Evolutionary conservation across 2,113 vertebrate species (phyloP), one percentile per base, ranked within the genome.

Genomic region (Tragulus kanchil): DNA sequence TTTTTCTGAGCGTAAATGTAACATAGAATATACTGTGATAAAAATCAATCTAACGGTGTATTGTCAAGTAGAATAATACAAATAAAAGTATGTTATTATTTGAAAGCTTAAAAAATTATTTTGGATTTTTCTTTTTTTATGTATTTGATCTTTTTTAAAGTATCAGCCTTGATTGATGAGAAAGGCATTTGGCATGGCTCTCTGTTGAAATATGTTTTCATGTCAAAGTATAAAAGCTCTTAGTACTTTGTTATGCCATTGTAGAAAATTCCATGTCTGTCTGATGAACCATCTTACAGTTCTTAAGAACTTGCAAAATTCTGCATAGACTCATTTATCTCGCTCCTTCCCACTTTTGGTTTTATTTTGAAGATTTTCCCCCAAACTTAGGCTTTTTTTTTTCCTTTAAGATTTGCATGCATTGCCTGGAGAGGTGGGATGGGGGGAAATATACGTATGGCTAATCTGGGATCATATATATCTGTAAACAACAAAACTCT

Each of bases 31-130:
- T 75, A 93, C 28, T 69, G 23, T 52, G 50, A 56, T 84, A 83
- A 89, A 85, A 81, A 90, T 65, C 58, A 19, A 78, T 89, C 23
- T 69, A 85, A 81, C 5, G 25, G 6, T 4, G 61, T 78, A 50
- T 54, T 94, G 13, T 75, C 45, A 73, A 96, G 67, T 65, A 77
- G 36, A 92, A 65, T 65, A 94, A 45, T 82, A 85, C 7, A 75
- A 90, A 95, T 81, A 54, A 50, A 59, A 85, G 4, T 64, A 75
- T 36, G 8, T 15, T 85, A 82, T 89, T 71, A 65, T 16, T 83
- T 90, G 11, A 90, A 89, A 83, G 67, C 5, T 12, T 90, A 84
- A 79, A 14, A 79, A 94, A 52, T 85, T 58, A 85, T 6, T 58
- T 85, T 36, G 6, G 2, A 4, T 31, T 69, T 89, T 90, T 95